Conservation (phyloP, 2,797 vertebrate genomes). For the Rhyacichthys aspro region DNA sequence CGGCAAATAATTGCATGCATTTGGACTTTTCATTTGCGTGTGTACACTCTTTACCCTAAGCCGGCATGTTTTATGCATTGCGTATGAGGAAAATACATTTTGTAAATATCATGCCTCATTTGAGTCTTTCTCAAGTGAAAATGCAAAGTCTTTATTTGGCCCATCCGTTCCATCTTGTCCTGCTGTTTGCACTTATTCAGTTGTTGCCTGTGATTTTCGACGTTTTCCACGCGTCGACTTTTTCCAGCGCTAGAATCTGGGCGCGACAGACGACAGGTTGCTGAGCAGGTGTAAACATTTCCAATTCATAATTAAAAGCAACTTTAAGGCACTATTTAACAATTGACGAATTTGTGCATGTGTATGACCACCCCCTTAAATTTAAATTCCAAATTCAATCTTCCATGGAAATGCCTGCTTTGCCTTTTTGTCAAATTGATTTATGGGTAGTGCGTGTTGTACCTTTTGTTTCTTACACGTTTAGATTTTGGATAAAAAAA, state of each 20-base stretch:
- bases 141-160: constrained; percentile 76
- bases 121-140: constrained; percentile 73
- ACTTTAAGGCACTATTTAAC: constrained; percentile 37
- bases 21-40: constrained; percentile 71
- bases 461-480: neutral
- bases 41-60: constrained; percentile 69
- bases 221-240: constrained; percentile 68
- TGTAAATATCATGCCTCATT: constrained; percentile 79
- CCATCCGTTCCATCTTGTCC: constrained; percentile 64
- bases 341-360: constrained; percentile 28
- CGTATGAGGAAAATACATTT: constrained; percentile 56
- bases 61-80: constrained; percentile 79
- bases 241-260: constrained; percentile 62
- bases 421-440: neutral
- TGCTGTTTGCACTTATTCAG: constrained; percentile 73
- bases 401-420: neutral
- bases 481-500: too few relatives aligned
- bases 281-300: constrained; percentile 78
- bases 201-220: constrained; percentile 60
- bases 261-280: constrained; percentile 74
- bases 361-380: neutral
- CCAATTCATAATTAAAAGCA: constrained; percentile 63
- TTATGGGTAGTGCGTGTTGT: neutral
- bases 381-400: neutral
- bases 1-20: constrained; percentile 80